Evolutionary conservation across 2,888 invertebrate genomes (phyloP).

Genomic region (Sinopyrophorus schimmeli): DNA sequence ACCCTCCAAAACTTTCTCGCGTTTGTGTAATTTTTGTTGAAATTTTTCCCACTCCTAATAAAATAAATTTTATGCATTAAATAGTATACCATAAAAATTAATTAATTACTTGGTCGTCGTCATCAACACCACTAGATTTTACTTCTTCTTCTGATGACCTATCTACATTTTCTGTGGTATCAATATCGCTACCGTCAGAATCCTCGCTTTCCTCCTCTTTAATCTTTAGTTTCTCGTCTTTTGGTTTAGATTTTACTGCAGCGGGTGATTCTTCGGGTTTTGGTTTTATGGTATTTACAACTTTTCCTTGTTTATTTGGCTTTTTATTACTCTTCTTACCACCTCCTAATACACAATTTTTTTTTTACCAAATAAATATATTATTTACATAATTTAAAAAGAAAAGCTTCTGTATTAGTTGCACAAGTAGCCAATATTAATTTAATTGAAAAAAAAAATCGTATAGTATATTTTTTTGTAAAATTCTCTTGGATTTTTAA

Average conservation of each 20-base stretch:
- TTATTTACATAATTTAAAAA: too few relatives aligned
- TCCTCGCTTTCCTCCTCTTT: constrained; percentile 47
- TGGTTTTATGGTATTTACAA: constrained; percentile 48
- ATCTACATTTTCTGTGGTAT: constrained; percentile 50
- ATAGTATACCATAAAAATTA: not conserved
- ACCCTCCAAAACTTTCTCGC: constrained; percentile 87
- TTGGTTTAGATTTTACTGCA: constrained; percentile 38
- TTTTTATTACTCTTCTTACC: constrained; percentile 67
- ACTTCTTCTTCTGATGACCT: constrained; percentile 52
- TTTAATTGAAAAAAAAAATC: too few relatives aligned
- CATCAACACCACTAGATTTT: constrained; percentile 48
- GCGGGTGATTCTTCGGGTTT: constrained; percentile 39
- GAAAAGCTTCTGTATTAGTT: too few relatives aligned
- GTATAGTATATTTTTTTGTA: too few relatives aligned
- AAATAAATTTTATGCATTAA: constrained; percentile 1
- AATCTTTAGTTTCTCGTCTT: constrained; percentile 38
- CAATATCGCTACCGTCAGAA: constrained; percentile 59
- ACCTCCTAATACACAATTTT: constrained; percentile 45
- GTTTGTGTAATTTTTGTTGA: constrained; percentile 83
- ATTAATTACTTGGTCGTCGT: constrained; percentile 51
- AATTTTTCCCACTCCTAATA: constrained; percentile 86
- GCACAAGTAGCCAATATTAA: too few relatives aligned
- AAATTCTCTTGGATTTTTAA: too few relatives aligned
- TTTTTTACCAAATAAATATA: not conserved
- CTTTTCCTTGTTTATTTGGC: constrained; percentile 45